Evolutionary conservation across 2,113 vertebrate species (phyloP), one percentile per base, ranked within the genome.

Genomic region (Notothenia rossii): DNA sequence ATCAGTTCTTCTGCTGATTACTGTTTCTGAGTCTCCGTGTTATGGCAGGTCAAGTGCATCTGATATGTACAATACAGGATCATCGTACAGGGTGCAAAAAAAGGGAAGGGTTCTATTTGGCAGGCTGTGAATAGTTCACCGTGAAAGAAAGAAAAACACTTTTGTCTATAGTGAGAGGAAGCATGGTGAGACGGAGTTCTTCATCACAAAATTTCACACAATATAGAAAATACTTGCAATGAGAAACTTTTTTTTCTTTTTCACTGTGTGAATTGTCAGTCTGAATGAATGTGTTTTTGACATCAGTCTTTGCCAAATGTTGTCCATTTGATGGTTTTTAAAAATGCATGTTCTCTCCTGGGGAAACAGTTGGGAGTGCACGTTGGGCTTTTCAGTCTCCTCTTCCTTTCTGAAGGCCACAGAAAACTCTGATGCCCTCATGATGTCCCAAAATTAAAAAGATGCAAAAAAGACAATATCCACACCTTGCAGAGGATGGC

Each of bases 21-120:
- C 74, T 51, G 67, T 76, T 61, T 87, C 66, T 70, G 89, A 84
- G 79, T 88, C 83, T 3, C 73, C 36, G 29, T 53, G 86, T 67
- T 36, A 80, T 64, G 90, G 86, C 85, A 83, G 83, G 87, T 91
- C 86, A 82, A 83, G 86, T 90, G 91, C 88, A 83, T 91, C 86
- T 90, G 92, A 94, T 94, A 95, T 95, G 89, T 92, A 92, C 91
- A 92, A 92, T 91, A 94, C 91, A 94, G 89, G 90, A 89, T 76
- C 79, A 82, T 8, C 61, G 83, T 75, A 45, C 50, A 69, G 85
- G 89, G 86, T 90, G 88, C 74, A 81, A 87, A 66, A 88, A 73
- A 83, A 63, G 75, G 81, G 75, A 79, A 78, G 66, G 82, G 88
- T 87, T 92, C 78, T 88, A 93, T 94, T 94, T 94, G 94, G 94